phyloP scores from a whole-genome alignment of 2,797 vertebrate genomes.

The Clamator glandarius region DNA sequence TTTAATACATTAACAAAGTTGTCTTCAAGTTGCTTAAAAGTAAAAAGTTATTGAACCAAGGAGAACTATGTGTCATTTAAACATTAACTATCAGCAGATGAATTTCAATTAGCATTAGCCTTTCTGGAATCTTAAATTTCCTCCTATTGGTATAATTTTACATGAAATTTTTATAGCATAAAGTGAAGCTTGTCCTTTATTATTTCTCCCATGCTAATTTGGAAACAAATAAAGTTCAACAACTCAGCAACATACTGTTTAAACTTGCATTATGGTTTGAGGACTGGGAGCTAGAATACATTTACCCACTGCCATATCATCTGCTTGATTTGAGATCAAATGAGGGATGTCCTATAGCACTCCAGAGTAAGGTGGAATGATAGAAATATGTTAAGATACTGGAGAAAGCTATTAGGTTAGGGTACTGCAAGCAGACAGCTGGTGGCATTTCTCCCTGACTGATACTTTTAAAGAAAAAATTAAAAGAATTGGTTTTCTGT shows the following conservation, averaged over 20 bases:
- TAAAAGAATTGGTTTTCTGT: neutral
- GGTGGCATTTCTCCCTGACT: neutral
- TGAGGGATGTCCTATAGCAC: constrained; percentile 69
- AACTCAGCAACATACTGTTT: constrained; percentile 63
- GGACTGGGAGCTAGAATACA: constrained; percentile 60
- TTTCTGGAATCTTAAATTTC: constrained; percentile 47
- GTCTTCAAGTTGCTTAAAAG: constrained; percentile 66
- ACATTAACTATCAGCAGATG: constrained; percentile 53
- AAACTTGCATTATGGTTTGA: constrained; percentile 63
- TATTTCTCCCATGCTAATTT: constrained; percentile 65
- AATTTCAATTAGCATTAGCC: constrained; percentile 63
- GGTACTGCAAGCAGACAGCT: constrained; percentile 14
- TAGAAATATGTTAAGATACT: constrained; percentile 65
- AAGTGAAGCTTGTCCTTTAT: constrained; percentile 40
- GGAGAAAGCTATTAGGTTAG: constrained; percentile 44
- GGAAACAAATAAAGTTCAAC: constrained; percentile 69
- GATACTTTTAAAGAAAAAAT: neutral
- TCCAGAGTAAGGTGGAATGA: constrained; percentile 44
- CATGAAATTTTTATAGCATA: constrained; percentile 53
- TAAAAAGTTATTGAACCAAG: constrained; percentile 65
- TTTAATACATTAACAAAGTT: constrained; percentile 71
- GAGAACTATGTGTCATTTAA: constrained; percentile 64
- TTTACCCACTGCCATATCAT: constrained; percentile 65
- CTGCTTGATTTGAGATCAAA: constrained; percentile 73
- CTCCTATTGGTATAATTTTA: constrained; percentile 57